Conservation (phyloP, 2,113 vertebrate species). For the Poeciliopsis occidentalis region DNA sequence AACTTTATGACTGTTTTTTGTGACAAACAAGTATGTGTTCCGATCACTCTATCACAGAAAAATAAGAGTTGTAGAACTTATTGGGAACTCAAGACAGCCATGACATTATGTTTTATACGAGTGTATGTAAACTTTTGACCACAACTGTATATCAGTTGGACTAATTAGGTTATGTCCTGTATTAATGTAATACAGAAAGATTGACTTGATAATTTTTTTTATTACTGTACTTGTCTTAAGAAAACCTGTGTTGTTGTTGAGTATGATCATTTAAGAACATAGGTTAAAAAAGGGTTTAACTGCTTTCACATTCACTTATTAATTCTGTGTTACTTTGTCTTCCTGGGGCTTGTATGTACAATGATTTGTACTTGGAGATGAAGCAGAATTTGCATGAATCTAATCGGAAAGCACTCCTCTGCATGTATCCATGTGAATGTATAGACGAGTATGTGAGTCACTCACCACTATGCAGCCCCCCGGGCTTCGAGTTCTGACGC, state of each 20-base stretch:
- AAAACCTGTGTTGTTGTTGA: neutral
- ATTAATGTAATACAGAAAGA: neutral
- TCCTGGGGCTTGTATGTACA: constrained; percentile 19
- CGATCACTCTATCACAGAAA: too few species aligned
- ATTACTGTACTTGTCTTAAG: neutral
- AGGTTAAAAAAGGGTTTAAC: constrained; percentile 1
- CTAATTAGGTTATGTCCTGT: neutral
- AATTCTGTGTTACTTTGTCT: constrained; percentile 31
- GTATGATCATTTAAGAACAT: neutral
- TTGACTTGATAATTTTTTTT: neutral
- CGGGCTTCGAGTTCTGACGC: constrained; percentile 72
- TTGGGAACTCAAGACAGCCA: too few species aligned
- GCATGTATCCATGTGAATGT: constrained; percentile 50
- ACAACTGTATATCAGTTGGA: too few species aligned
- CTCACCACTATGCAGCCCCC: constrained; percentile 70
- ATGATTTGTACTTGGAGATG: constrained; percentile 36
- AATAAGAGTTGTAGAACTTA: too few species aligned
- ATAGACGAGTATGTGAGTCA: constrained; percentile 76
- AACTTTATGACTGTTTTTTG: too few species aligned
- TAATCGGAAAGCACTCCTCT: constrained; percentile 1
- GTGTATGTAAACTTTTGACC: too few species aligned
- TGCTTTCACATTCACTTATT: constrained; percentile 8
- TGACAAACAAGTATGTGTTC: too few species aligned
- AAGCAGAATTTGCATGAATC: constrained; percentile 36
- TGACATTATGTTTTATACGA: too few species aligned